Evolutionary conservation across 2,888 invertebrate species (phyloP).

Genomic region (Lithodes maja): DNA sequence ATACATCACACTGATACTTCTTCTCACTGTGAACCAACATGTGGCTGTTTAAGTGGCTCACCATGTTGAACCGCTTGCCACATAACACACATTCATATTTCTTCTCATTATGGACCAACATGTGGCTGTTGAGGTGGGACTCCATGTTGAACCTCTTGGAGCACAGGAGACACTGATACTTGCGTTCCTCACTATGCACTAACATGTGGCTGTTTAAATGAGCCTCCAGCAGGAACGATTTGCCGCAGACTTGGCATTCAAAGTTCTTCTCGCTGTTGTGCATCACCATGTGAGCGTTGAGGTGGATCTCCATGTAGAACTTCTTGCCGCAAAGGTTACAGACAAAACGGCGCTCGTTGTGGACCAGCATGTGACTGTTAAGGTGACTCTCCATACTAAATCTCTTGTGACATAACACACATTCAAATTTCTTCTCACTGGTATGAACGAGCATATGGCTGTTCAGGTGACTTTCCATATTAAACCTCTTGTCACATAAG

Average conservation of each 20-base stretch:
- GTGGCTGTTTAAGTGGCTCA: slow-evolving; percentile 57
- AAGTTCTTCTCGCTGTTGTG: slow-evolving; percentile 62
- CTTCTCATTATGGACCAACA: slow-evolving; percentile 59
- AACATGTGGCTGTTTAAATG: slow-evolving; percentile 61
- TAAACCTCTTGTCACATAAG: slow-evolving; percentile 59
- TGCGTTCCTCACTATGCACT: slow-evolving; percentile 52
- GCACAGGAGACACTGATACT: slow-evolving; percentile 54
- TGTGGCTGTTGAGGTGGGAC: slow-evolving; percentile 58
- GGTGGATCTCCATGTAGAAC: slow-evolving; percentile 55
- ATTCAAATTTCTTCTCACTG: slow-evolving; percentile 60
- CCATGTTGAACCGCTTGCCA: slow-evolving; percentile 57
- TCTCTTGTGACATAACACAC: slow-evolving; percentile 52
- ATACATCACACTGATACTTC: slow-evolving; percentile 59
- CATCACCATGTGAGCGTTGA: slow-evolving; percentile 60
- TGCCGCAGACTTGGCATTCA: slow-evolving; percentile 56
- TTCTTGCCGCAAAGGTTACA: slow-evolving; percentile 56
- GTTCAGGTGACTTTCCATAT: slow-evolving; percentile 56
- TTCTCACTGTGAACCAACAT: slow-evolving; percentile 62
- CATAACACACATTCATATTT: slow-evolving; percentile 61
- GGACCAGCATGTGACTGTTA: slow-evolving; percentile 60
- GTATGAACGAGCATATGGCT: slow-evolving; percentile 61
- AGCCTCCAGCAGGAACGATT: slow-evolving; percentile 46
- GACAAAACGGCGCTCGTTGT: slow-evolving; percentile 47
- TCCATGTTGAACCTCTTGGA: slow-evolving; percentile 60
- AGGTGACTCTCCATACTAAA: slow-evolving; percentile 61